Base-by-base conservation (phyloP, 2,888 invertebrate species). In the Nemurella pictetii region DNA sequence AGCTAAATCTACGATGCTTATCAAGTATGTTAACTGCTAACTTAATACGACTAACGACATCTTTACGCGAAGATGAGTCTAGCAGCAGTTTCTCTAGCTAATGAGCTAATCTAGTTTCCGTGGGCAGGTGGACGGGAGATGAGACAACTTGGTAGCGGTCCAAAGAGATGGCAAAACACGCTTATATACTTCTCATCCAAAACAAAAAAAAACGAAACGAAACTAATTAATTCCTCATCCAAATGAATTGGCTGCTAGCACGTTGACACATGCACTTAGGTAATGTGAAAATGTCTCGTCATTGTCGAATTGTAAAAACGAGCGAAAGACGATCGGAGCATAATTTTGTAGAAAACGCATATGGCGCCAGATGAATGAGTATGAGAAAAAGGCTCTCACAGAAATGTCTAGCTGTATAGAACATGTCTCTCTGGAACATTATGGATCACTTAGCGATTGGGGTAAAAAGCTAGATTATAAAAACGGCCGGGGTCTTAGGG, bases 211-310 rank as follows among this genome's bases (percentile, higher is more conserved):
- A n/a, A 78, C 3, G 28, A 82, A 55, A 27, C n/a, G n/a, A 36
- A 55, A 55, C 82, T 82, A 72, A 82, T 82, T 82, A 82, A 55
- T 72, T 27, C n/a, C 9, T n/a, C 82, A 82, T 4, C 82, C 27
- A 35, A 72, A 82, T 30, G 72, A 55, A 82, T 82, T 55, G 55
- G 55, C 0, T 29, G 72, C 82, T 29, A 72, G 28, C 27, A 82
- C 55, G 82, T 82, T 82, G 82, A 82, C 82, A 78, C 27, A 82
- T 82, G 82, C 82, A 72, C 72, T 82, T 72, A 82, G 26, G 9
- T 12, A 20, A 35, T 20, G 20, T 28, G 72, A 9, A 72, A 82
- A 82, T 27, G 28, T 72, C 72, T 4, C 29, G 82, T 82, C 82
- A 29, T 72, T 72, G 28, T 27, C 7, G 75, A 75, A 75, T 75